Conservation (phyloP, 37 sponge, comb jelly and placozoan genomes). For the Diacarnus erythraeanus region DNA sequence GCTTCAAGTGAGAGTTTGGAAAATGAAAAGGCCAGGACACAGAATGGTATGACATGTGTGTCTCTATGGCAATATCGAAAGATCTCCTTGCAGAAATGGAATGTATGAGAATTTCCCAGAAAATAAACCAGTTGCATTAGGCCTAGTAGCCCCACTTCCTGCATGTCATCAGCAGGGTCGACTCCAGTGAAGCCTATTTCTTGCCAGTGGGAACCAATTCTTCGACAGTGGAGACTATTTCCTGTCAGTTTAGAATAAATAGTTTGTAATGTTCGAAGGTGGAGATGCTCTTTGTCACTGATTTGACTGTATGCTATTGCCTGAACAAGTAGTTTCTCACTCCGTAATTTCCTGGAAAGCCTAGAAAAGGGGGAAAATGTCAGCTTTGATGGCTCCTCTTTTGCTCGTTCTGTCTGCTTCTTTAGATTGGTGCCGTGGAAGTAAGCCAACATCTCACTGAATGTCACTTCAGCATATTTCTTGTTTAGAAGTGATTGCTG, state of each 20-base stretch:
- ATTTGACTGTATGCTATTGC: conserved; percentile 56
- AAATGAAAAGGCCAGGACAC: conserved; percentile 78
- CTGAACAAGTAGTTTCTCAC: conserved; percentile 71
- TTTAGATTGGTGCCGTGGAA: conserved; percentile 47
- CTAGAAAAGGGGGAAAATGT: conserved; percentile 29
- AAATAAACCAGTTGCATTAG: conserved; percentile 72
- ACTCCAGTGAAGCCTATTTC: conserved; percentile 84
- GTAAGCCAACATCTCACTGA: conserved; percentile 60
- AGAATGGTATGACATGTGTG: conserved; percentile 61
- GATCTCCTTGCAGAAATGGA: conserved; percentile 60
- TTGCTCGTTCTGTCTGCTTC: conserved; percentile 20
- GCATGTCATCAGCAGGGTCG: conserved; percentile 87
- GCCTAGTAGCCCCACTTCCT: conserved; percentile 85
- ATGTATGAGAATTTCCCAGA: conserved; percentile 35
- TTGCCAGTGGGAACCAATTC: conserved; percentile 89
- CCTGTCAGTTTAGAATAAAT: conserved; percentile 77
- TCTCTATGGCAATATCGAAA: conserved; percentile 39
- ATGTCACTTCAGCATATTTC: conserved; percentile 24
- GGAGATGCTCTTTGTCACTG: conserved; percentile 63
- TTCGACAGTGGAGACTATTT: conserved; percentile 46
- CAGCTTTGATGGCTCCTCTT: conserved; percentile 29
- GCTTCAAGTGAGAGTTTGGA: conserved; percentile 64
- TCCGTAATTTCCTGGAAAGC: conserved; percentile 44
- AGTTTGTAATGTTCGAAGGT: conserved; percentile 65
- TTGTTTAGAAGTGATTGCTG: not conserved